A percentile compares a stretch with the other conserved stretches of the same genome.
Conservation (phyloP, 2,888 invertebrate species). For the Athripsodes cinereus region DNA sequence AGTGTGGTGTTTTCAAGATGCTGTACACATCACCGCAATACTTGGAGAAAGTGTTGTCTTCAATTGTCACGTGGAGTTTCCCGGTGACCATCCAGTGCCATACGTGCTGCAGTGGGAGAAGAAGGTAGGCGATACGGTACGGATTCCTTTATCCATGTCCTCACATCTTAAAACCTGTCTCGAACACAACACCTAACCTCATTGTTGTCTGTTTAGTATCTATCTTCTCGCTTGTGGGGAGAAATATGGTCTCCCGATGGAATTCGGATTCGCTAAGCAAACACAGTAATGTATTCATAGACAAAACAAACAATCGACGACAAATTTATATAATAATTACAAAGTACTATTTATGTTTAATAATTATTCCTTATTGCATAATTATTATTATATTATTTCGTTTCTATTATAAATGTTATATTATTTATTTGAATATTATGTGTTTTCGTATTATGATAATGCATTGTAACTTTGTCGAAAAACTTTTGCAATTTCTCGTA, state of each 20-base stretch:
- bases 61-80: slow-evolving; percentile 97
- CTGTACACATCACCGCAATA: slow-evolving; percentile 94
- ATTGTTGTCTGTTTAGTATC: slow-evolving; percentile 47
- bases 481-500: too few species aligned
- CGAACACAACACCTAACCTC: slow-evolving; percentile 28
- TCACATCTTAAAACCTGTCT: slow-evolving; percentile 32
- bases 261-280: slow-evolving; percentile 6
- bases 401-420: too few species aligned
- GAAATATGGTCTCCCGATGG: slow-evolving; percentile 34
- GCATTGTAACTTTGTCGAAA: too few species aligned
- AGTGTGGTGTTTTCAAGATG: slow-evolving; percentile 80
- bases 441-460: too few species aligned
- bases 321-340: too few species aligned
- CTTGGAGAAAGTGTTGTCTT: slow-evolving; percentile 95
- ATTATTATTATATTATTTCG: too few species aligned
- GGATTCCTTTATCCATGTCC: slow-evolving; percentile 53
- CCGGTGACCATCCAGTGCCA: slow-evolving; percentile 91
- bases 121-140: slow-evolving; percentile 96
- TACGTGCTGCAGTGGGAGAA: slow-evolving; percentile 99
- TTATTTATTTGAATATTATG: too few species aligned
- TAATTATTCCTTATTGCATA: too few species aligned
- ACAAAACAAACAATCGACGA: too few species aligned
- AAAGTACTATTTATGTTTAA: too few species aligned
- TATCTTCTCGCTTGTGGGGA: slow-evolving; percentile 6
- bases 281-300: slow-evolving; percentile 21